These are phyloP conservation scores for Chaetodon trifasciatus DNA, from an alignment of 2,797 vertebrate genomes.

Conservation along the genomic window DNA sequence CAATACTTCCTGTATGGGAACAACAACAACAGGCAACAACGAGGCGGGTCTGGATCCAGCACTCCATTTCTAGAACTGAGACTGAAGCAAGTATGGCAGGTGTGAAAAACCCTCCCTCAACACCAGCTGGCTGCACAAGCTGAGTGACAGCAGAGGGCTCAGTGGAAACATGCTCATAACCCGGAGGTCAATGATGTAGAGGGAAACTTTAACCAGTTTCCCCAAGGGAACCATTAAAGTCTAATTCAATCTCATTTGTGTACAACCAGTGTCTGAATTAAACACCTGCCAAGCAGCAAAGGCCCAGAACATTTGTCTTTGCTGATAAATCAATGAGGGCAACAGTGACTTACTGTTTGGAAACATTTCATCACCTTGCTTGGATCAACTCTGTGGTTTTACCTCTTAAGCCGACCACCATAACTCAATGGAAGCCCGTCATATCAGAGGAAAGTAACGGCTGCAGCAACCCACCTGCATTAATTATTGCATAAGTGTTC, in stretches of 20 bases:
- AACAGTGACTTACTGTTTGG: slow-evolving; percentile 24
- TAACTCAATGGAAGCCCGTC: background rate
- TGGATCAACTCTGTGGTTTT: background rate
- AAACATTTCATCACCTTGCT: slow-evolving; percentile 24
- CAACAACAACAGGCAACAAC: background rate
- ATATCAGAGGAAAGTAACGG: background rate
- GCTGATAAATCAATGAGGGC: slow-evolving; percentile 50
- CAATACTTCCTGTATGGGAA: background rate
- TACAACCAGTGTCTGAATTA: slow-evolving; percentile 50
- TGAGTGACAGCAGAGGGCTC: slow-evolving; percentile 41
- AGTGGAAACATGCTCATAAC: slow-evolving; percentile 37
- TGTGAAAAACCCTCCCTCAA: slow-evolving; percentile 30
- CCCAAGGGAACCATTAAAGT: slow-evolving; percentile 56
- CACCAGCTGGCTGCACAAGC: slow-evolving; percentile 42
- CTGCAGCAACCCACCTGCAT: background rate
- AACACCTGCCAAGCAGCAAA: slow-evolving; percentile 65
- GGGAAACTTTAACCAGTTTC: slow-evolving; percentile 39
- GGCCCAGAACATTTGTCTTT: slow-evolving; percentile 32
- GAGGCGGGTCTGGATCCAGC: background rate
- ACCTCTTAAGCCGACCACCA: background rate
- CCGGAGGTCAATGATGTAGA: slow-evolving; percentile 57
- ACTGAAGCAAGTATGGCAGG: slow-evolving; percentile 8
- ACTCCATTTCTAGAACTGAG: background rate
- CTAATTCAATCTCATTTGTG: slow-evolving; percentile 65
- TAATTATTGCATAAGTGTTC: background rate